These are phyloP conservation scores for Microplitis mediator DNA, from an alignment of 1,140 invertebrate genomes.

Conservation along the genomic window DNA sequence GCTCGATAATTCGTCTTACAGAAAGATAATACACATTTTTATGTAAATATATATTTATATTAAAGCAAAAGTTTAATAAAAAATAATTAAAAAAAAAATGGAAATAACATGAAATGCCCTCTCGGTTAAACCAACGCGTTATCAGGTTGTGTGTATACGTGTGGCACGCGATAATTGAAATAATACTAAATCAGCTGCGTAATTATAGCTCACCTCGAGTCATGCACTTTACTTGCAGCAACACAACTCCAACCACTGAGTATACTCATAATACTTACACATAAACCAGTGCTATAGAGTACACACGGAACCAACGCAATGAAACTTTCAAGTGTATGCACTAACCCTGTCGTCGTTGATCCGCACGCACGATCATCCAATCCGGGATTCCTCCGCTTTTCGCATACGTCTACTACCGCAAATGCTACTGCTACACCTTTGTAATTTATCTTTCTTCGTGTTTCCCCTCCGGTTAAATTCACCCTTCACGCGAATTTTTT, in stretches of 20 bases:
- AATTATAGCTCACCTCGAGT: conserved; percentile 44
- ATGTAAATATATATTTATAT: no score
- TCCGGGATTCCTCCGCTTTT: conserved; percentile 9
- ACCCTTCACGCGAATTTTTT: conserved; percentile 18
- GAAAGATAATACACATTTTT: neutral
- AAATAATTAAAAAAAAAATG: neutral
- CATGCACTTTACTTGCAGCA: conserved; percentile 15
- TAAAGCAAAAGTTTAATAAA: no score
- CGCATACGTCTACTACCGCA: neutral
- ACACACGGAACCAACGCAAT: conserved; percentile 31
- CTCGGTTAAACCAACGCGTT: conserved; percentile 31
- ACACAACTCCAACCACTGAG: no score
- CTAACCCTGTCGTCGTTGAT: conserved; percentile 1
- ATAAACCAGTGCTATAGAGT: conserved; percentile 11
- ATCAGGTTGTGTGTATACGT: conserved; percentile 40
- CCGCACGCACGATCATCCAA: neutral
- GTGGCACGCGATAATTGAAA: conserved; percentile 56
- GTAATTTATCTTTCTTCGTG: conserved; percentile 21
- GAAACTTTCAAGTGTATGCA: conserved; percentile 23
- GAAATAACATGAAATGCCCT: neutral
- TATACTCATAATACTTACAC: no score
- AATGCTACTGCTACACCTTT: neutral
- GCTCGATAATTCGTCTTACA: conserved; percentile 7
- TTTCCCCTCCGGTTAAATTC: conserved; percentile 8
- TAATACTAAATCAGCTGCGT: conserved; percentile 53